Evolutionary conservation across 2,113 vertebrate genomes (phyloP), one percentile per base, ranked within the genome.

Genomic region (Heliornis fulica): DNA sequence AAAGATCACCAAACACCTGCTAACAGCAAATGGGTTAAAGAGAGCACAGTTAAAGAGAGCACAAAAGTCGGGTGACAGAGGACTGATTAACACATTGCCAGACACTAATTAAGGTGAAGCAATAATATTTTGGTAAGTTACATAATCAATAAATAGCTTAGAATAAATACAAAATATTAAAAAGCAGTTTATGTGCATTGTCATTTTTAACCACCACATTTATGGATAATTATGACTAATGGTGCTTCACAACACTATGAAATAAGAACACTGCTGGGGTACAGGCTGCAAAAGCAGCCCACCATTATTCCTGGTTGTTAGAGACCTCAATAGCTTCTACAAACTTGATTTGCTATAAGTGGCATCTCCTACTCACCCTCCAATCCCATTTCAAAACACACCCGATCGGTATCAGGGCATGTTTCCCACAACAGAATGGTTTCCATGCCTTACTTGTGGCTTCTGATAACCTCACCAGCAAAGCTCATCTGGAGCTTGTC

Each of bases 171-270:
- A 32, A 90, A 90, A 34, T 74, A 92, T 88, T 92, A 87, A 86
- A 87, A 94, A 82, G 80, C 76, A 64, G 64, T 89, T 95, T 90
- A 86, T 87, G 83, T 68, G 60, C 68, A 54, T 89, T 93, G 94
- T 94, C 86, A 77, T 75, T 87, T 90, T 95, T 71, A 77, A 90
- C 95, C 76, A 83, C 63, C 68, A 63, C 71, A 83, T 86, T 95
- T 77, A 96, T 28, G 71, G 90, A 77, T 48, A 69, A 90, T 88
- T 89, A 93, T 70, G 82, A 90, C 34, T 83, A 93, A 95, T 0
- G 51, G 87, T 83, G 76, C 76, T 90, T 83, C 63, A 50, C 75
- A 79, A 91, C 63, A 34, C 68, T 56, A 28, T 13, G 68, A 71
- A 90, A 38, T 25, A 89, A 95, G 69, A 92, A 89, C 40, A 68